A percentile compares a stretch with the other conserved stretches of the same genome.
Evolutionary conservation across 1,140 invertebrate species (phyloP).

Genomic region (Bombus breviceps): DNA sequence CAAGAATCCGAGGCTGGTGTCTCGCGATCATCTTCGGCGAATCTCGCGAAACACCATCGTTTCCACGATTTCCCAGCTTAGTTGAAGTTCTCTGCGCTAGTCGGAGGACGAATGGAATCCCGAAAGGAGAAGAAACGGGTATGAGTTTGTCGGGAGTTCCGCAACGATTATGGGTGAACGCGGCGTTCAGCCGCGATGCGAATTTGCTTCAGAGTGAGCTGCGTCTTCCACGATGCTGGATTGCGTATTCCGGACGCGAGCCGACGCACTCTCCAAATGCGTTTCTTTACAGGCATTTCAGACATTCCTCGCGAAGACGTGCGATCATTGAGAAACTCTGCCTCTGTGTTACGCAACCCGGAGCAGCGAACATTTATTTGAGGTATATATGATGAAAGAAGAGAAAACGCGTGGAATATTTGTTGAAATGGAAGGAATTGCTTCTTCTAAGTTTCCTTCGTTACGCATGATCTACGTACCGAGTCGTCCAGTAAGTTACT

Average conservation of each 20-base stretch:
- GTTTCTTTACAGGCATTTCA: background rate
- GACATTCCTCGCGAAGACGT: background rate
- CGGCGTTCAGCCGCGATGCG: background rate
- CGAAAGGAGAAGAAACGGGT: background rate
- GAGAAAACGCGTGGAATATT: background rate
- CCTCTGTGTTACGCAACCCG: background rate
- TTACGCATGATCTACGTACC: background rate
- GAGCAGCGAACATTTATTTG: background rate
- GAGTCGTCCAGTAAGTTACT: background rate
- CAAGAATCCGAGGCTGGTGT: background rate
- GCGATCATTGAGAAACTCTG: background rate
- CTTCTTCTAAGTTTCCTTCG: background rate
- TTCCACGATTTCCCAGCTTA: background rate
- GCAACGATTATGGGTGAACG: slow-evolving; percentile 10
- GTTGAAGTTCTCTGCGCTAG: too few species aligned
- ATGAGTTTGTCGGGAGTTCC: background rate
- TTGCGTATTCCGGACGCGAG: slow-evolving; percentile 12
- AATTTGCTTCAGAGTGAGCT: background rate
- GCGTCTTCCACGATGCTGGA: background rate
- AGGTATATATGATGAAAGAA: background rate
- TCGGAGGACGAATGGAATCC: background rate
- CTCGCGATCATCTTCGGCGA: background rate
- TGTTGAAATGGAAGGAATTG: background rate
- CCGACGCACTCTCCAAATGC: background rate
- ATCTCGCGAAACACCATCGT: background rate